A percentile compares a stretch with the other conserved stretches of the same genome.
Evolutionary conservation across 2,113 vertebrate genomes (phyloP).

Genomic region (Pseudopodoces humilis): DNA sequence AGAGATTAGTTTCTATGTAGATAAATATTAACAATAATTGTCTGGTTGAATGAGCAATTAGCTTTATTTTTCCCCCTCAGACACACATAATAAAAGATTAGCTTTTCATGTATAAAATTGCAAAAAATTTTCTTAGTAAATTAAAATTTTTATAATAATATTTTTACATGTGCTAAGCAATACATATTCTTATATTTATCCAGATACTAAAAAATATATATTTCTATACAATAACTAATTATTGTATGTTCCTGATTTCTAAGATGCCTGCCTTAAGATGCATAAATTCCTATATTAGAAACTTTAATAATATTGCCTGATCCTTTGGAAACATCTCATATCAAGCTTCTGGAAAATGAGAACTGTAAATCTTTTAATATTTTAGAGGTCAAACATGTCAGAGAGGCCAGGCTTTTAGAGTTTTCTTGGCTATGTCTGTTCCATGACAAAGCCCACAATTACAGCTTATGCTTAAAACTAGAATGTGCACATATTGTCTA

Average conservation of each 20-base stretch:
- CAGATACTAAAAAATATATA: neutral
- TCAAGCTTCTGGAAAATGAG: neutral
- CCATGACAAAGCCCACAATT: neutral
- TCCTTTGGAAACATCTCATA: neutral
- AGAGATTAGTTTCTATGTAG: neutral
- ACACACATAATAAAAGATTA: neutral
- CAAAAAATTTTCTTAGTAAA: neutral
- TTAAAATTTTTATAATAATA: neutral
- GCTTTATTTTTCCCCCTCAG: neutral
- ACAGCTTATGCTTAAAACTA: neutral
- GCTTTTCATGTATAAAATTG: neutral
- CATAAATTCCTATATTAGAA: neutral
- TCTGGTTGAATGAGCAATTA: neutral
- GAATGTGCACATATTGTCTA: neutral
- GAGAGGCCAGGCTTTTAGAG: neutral
- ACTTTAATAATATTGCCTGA: neutral
- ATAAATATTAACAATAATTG: neutral
- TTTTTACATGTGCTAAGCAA: neutral
- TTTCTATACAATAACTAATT: neutral
- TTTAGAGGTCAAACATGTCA: neutral
- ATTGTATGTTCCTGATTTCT: neutral
- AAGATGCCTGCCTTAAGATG: neutral
- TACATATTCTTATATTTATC: neutral
- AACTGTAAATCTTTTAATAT: neutral
- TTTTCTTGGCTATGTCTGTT: neutral